These are phyloP conservation scores for Lycia hirtaria DNA, from an alignment of 2,888 invertebrate genomes.

Conservation along the genomic window DNA sequence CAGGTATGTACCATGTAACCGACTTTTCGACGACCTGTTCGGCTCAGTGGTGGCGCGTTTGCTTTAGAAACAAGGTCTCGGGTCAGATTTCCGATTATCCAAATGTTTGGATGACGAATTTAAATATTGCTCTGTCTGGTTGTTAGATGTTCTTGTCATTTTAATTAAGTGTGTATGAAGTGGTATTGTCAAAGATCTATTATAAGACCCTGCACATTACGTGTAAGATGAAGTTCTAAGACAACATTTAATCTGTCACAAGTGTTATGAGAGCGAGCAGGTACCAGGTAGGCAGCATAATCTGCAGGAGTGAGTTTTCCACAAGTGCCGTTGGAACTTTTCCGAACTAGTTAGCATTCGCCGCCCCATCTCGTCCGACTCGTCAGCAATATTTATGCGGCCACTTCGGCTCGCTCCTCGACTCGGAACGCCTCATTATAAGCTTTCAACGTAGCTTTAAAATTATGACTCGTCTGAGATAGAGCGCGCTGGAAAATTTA, in stretches of 20 bases:
- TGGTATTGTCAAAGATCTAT: too few relatives aligned
- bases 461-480: constrained; percentile 61
- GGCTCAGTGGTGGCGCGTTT: too few relatives aligned
- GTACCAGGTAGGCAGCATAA: constrained; percentile 10
- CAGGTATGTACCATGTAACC: too few relatives aligned
- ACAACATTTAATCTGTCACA: not conserved
- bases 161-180: too few relatives aligned
- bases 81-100: too few relatives aligned
- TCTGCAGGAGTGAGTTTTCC: constrained; percentile 32
- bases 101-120: too few relatives aligned
- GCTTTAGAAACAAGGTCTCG: too few relatives aligned
- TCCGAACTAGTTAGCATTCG: constrained; percentile 56
- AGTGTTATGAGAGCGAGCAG: not conserved
- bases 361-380: constrained; percentile 55
- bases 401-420: constrained; percentile 57
- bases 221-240: not conserved
- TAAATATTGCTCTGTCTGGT: too few relatives aligned
- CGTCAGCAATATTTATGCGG: constrained; percentile 64
- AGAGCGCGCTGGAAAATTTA: constrained; percentile 57
- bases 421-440: constrained; percentile 64
- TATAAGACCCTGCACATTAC: not conserved
- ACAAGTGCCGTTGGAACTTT: constrained; percentile 44
- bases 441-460: constrained; percentile 67
- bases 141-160: too few relatives aligned
- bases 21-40: too few relatives aligned